A percentile compares a stretch with the other conserved stretches of the same genome.
These are phyloP conservation scores for Hestina assimilis DNA, from an alignment of 1,140 invertebrate genomes.

Conservation along the genomic window DNA sequence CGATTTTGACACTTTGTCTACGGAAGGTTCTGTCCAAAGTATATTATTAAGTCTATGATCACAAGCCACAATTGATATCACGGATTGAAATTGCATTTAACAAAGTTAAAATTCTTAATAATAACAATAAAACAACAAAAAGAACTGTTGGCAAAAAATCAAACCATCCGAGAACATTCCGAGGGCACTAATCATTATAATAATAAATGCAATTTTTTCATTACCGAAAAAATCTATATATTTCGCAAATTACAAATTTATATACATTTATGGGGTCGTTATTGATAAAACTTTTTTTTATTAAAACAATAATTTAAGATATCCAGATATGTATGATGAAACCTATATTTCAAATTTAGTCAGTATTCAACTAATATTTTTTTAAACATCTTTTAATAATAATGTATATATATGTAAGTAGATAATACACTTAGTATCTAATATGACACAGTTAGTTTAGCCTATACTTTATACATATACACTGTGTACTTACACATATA, in stretches of 20 bases:
- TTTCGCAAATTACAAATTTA: slow-evolving; percentile 66
- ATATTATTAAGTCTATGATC: too few relatives aligned
- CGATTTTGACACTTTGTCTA: too few relatives aligned
- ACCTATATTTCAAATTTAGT: slow-evolving; percentile 41
- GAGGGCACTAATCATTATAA: slow-evolving; percentile 59
- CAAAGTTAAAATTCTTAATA: slow-evolving; percentile 77
- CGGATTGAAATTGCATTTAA: slow-evolving; percentile 66
- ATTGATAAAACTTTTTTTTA: slow-evolving; percentile 38
- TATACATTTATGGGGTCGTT: slow-evolving; percentile 55
- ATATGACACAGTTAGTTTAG: slow-evolving; percentile 76
- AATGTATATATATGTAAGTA: slow-evolving; percentile 74
- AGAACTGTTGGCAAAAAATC: slow-evolving; percentile 53
- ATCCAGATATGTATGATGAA: slow-evolving; percentile 36
- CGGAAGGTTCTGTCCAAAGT: too few relatives aligned
- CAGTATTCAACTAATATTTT: slow-evolving; percentile 68
- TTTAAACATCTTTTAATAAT: slow-evolving; percentile 71
- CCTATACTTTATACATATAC: slow-evolving; percentile 71
- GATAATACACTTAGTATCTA: slow-evolving; percentile 73
- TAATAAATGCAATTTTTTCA: slow-evolving; percentile 73
- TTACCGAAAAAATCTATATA: slow-evolving; percentile 59
- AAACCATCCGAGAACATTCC: slow-evolving; percentile 71
- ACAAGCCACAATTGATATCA: slow-evolving; percentile 42
- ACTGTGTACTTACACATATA: slow-evolving; percentile 70
- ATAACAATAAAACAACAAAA: slow-evolving; percentile 78
- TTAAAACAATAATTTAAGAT: slow-evolving; percentile 32